phyloP scores from a whole-genome alignment of 1,140 invertebrate species.

The Eufriesea mexicana region DNA sequence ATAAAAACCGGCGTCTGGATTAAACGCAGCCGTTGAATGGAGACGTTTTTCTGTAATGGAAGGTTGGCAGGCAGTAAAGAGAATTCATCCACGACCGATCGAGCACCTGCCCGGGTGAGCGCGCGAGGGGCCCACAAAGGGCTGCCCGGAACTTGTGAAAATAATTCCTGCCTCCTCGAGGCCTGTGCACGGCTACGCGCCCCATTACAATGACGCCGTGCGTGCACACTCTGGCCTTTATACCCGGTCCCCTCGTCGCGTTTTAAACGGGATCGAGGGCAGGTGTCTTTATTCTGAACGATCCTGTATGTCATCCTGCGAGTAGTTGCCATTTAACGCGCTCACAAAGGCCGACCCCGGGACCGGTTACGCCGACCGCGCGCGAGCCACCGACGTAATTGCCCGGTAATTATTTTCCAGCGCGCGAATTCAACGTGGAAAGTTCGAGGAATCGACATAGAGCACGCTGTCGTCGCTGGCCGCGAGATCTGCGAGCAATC shows the following conservation, averaged over 20 bases:
- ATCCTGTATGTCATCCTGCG: slow-evolving; percentile 35
- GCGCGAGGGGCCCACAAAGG: slow-evolving; percentile 43
- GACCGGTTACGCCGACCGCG: neutral
- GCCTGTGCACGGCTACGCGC: slow-evolving; percentile 21
- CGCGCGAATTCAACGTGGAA: slow-evolving; percentile 16
- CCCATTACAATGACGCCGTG: slow-evolving; percentile 24
- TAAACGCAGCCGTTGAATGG: slow-evolving; percentile 64
- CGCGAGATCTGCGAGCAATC: too few relatives aligned
- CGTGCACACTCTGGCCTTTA: slow-evolving; percentile 43
- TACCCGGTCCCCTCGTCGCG: slow-evolving; percentile 28
- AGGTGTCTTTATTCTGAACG: slow-evolving; percentile 64
- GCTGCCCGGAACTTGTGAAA: slow-evolving; percentile 65
- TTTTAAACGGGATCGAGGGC: slow-evolving; percentile 61
- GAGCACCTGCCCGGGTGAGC: slow-evolving; percentile 61
- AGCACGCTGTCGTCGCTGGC: too few relatives aligned
- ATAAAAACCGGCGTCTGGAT: slow-evolving; percentile 52
- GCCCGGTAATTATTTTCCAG: slow-evolving; percentile 31
- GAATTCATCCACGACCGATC: slow-evolving; percentile 62
- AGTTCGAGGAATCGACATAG: slow-evolving; percentile 16
- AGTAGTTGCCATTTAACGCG: slow-evolving; percentile 46
- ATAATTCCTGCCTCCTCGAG: slow-evolving; percentile 63
- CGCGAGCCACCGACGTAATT: slow-evolving; percentile 30
- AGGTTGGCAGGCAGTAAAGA: slow-evolving; percentile 53
- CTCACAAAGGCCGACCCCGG: slow-evolving; percentile 14
- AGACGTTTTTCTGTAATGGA: slow-evolving; percentile 64